A percentile compares a stretch with the other conserved stretches of the same genome.
phyloP scores from a whole-genome alignment of 2,888 invertebrate species.

The Pantelozetes paolii region DNA sequence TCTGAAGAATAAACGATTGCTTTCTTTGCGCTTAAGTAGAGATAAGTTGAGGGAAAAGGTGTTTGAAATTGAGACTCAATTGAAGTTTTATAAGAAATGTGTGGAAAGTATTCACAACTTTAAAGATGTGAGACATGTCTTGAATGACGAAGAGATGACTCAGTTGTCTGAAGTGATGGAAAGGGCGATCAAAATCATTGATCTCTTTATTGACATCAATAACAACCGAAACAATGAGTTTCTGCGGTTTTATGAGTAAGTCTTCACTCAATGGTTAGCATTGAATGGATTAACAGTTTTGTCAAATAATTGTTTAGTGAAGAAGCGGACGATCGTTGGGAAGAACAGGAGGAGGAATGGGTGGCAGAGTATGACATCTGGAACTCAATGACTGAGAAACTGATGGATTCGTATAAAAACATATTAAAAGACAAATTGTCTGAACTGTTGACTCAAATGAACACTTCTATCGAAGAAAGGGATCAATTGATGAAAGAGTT shows the following conservation, averaged over 20 bases:
- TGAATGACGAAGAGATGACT: neutral
- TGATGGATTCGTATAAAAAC: conserved; percentile 7
- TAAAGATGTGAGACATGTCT: neutral
- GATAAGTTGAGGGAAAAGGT: conserved; percentile 10
- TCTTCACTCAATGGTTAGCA: neutral
- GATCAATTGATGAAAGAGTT: neutral
- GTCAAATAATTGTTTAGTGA: neutral
- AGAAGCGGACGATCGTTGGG: conserved; percentile 7
- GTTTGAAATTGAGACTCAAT: neutral
- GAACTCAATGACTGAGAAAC: neutral
- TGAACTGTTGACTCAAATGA: neutral
- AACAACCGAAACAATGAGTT: conserved; percentile 20
- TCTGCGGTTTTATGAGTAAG: conserved; percentile 11
- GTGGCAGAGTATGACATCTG: neutral
- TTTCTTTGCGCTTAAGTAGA: neutral
- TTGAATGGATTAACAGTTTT: conserved; percentile 37
- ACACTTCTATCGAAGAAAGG: neutral
- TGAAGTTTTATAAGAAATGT: neutral
- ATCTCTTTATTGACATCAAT: conserved; percentile 2
- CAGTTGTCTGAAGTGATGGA: conserved; percentile 26
- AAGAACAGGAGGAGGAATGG: neutral
- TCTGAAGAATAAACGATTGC: neutral
- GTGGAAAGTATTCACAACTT: neutral
- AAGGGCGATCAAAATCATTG: conserved; percentile 17
- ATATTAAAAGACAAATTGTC: conserved; percentile 2